A percentile compares a stretch with the other conserved stretches of the same genome.
phyloP scores from a whole-genome alignment of 2,888 invertebrate species.

The Baccha elongata region DNA sequence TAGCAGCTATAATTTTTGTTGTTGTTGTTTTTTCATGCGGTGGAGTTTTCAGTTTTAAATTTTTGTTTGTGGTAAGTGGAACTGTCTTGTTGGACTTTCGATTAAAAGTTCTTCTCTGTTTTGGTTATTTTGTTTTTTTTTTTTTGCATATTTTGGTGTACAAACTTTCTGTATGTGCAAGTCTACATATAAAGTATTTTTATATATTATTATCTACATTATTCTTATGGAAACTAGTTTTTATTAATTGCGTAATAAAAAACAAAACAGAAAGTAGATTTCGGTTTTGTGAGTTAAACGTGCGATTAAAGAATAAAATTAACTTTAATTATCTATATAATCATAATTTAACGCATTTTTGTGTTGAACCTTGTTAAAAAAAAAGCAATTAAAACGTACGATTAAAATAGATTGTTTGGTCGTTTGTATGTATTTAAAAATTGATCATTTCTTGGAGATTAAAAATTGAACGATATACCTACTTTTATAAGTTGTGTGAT shows the following conservation, averaged over 20 bases:
- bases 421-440: conserved; percentile 12
- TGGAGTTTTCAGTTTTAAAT: conserved; percentile 14
- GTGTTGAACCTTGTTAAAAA: background rate
- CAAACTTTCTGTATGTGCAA: background rate
- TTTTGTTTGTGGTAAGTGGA: conserved; percentile 25
- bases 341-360: conserved; percentile 13
- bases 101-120: conserved; percentile 54
- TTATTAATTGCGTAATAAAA: conserved; percentile 59
- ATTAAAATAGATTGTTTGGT: conserved; percentile 5
- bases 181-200: conserved; percentile 15
- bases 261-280: conserved; percentile 43
- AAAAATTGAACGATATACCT: no score
- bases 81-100: conserved; percentile 58
- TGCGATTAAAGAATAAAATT: background rate
- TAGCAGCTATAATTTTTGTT: conserved; percentile 15
- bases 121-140: conserved; percentile 6
- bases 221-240: conserved; percentile 57
- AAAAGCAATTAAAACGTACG: conserved; percentile 16
- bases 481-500: no score
- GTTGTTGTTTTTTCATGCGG: conserved; percentile 4
- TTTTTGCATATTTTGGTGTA: conserved; percentile 44
- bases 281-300: background rate
- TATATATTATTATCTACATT: background rate
- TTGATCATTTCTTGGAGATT: background rate
- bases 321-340: background rate